Conservation (phyloP, 2,888 invertebrate species). For the Spisula subtruncata region DNA sequence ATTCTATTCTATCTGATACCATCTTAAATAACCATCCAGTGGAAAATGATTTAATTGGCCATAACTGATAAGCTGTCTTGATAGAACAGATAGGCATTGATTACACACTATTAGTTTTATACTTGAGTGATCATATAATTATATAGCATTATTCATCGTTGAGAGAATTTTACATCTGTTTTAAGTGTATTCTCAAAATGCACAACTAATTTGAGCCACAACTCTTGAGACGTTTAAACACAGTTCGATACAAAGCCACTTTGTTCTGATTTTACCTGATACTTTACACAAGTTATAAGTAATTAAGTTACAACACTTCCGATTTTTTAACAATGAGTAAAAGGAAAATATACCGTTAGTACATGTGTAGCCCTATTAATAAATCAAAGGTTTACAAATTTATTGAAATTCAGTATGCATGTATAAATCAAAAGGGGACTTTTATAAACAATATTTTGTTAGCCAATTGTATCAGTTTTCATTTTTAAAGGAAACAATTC, state of each 20-base stretch:
- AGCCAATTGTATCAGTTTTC: too few species aligned
- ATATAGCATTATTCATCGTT: not conserved
- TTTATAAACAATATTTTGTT: too few species aligned
- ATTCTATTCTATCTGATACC: not conserved
- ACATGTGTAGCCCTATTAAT: not conserved
- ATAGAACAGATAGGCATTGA: not conserved
- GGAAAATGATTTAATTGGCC: conserved; percentile 8
- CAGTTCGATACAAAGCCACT: not conserved
- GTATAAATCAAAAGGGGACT: too few species aligned
- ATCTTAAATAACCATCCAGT: conserved; percentile 2
- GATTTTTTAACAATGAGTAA: not conserved
- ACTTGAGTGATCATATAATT: not conserved
- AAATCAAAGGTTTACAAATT: not conserved
- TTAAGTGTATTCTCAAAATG: not conserved
- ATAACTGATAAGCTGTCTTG: not conserved
- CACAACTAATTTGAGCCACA: not conserved
- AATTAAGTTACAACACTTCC: not conserved
- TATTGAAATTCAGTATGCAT: too few species aligned
- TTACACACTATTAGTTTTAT: not conserved
- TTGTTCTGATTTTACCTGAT: conserved; percentile 1
- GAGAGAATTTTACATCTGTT: not conserved
- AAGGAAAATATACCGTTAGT: not conserved
- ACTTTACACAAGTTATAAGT: not conserved
- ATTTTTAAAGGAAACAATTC: too few species aligned
- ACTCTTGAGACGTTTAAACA: not conserved